phyloP scores from a whole-genome alignment of 2,113 vertebrate genomes.

The Dromaius novaehollandiae region DNA sequence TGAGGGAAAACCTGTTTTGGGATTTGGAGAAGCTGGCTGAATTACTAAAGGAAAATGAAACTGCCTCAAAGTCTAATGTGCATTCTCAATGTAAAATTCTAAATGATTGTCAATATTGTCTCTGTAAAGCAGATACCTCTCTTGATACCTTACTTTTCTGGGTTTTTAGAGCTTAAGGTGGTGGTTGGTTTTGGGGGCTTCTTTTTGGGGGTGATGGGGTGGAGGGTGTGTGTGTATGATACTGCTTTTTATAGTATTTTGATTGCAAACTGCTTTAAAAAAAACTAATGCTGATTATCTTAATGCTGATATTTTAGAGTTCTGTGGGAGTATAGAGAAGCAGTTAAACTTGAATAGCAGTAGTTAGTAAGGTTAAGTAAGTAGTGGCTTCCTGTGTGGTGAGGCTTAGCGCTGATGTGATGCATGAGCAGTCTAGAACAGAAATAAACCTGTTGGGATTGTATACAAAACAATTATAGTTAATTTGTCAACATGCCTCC shows the following conservation, averaged over 20 bases:
- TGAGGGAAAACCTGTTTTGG: not conserved
- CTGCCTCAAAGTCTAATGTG: not conserved
- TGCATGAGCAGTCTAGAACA: not conserved
- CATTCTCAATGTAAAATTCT: not conserved
- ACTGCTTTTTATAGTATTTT: not conserved
- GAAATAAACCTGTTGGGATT: not conserved
- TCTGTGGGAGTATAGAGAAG: not conserved
- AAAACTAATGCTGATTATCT: not conserved
- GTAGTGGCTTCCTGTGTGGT: not conserved
- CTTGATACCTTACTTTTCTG: not conserved
- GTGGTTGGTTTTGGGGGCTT: not conserved
- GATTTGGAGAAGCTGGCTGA: not conserved
- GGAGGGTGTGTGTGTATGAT: not conserved
- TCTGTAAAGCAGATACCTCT: not conserved
- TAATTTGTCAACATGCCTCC: accelerated
- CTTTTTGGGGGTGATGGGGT: not conserved
- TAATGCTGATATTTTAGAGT: not conserved
- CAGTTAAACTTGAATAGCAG: not conserved
- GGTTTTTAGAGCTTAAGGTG: not conserved
- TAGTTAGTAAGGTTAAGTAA: not conserved
- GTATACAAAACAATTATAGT: accelerated
- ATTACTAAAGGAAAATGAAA: not conserved
- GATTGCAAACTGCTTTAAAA: not conserved
- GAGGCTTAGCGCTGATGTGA: not conserved
- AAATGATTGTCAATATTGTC: not conserved